Conservation (phyloP, 30 jellyfish, hydroid and myxozoan genomes). For the Mastigias papua region DNA sequence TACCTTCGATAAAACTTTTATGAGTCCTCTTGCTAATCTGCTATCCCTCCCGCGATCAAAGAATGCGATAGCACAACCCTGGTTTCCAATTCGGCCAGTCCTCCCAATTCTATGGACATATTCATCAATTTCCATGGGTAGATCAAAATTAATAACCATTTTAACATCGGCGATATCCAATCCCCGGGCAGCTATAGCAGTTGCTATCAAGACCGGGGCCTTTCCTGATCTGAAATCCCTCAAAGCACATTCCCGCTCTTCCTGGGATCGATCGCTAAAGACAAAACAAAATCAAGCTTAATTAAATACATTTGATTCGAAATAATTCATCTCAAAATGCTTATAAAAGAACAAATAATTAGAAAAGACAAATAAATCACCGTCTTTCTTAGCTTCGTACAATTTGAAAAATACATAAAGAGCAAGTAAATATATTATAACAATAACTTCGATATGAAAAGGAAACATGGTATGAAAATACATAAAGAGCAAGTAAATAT, state of each 20-base stretch:
- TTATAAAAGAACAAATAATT: too few relatives aligned
- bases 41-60: conserved; percentile 83
- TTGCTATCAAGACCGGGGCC: conserved; percentile 95
- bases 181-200: conserved; percentile 99
- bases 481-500: too few relatives aligned
- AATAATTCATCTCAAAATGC: too few relatives aligned
- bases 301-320: not conserved
- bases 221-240: conserved; percentile 85
- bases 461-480: too few relatives aligned
- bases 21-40: conserved; percentile 85
- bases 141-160: conserved; percentile 94
- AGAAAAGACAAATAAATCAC: too few relatives aligned
- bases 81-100: conserved; percentile 99
- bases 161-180: conserved; percentile 95
- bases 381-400: too few relatives aligned
- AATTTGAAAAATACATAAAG: too few relatives aligned
- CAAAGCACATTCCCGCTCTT: conserved; percentile 99
- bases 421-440: too few relatives aligned
- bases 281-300: not conserved
- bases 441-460: too few relatives aligned
- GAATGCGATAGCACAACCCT: conserved; percentile 96
- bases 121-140: conserved; percentile 93
- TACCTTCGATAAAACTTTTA: conserved; percentile 87
- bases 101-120: conserved; percentile 99
- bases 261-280: conserved; percentile 97